Evolutionary conservation across 2,113 vertebrate species (phyloP).

Genomic region (Actenoides hombroni): DNA sequence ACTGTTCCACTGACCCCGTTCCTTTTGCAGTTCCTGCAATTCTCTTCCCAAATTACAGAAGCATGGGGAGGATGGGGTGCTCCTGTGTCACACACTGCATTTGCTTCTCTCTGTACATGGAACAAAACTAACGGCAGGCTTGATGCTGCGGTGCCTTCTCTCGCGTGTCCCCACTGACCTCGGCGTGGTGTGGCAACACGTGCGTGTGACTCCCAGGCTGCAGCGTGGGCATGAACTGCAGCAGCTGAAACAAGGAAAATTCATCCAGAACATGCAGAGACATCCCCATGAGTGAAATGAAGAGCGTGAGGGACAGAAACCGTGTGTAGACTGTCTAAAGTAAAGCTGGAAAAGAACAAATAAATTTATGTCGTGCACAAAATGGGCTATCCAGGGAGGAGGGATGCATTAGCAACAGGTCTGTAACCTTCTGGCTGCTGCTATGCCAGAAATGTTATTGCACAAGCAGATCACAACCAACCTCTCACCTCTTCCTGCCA

Average conservation of each 20-base stretch:
- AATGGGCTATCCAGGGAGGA: not conserved
- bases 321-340: not conserved
- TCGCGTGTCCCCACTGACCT: rapidly evolving
- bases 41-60: not conserved
- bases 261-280: not conserved
- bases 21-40: not conserved
- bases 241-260: not conserved
- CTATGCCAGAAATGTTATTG: not conserved
- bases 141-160: rapidly evolving
- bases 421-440: not conserved
- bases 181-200: rapidly evolving
- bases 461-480: not conserved
- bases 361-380: not conserved
- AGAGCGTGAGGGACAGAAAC: not conserved
- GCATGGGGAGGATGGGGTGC: rapidly evolving
- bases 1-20: not conserved
- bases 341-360: not conserved
- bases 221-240: rapidly evolving
- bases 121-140: not conserved
- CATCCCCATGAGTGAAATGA: not conserved
- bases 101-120: rapidly evolving
- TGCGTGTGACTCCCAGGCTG: not conserved
- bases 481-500: not conserved
- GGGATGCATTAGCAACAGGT: not conserved
- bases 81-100: rapidly evolving